A percentile compares a stretch with the other conserved stretches of the same genome.
phyloP scores from a whole-genome alignment of 1,140 invertebrate genomes.

The Mizuhopecten yessoensis region DNA sequence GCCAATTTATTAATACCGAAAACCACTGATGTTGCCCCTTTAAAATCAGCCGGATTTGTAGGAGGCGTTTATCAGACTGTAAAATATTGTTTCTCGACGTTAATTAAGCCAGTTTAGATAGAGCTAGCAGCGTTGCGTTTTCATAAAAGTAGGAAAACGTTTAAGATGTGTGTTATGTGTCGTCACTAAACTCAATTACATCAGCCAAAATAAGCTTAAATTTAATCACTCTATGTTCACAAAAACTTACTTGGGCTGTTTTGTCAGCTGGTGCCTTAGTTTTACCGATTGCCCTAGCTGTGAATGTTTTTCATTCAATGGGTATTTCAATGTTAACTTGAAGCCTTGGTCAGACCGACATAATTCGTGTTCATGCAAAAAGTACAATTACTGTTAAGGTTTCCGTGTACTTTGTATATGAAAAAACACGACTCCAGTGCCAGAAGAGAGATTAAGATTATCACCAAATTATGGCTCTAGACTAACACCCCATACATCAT shows the following conservation, averaged over 20 bases:
- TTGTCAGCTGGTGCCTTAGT: background rate
- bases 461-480: background rate
- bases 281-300: background rate
- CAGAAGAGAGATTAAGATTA: too few species aligned
- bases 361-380: background rate
- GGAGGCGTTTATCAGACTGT: background rate
- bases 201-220: conserved; percentile 33
- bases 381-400: background rate
- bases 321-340: background rate
- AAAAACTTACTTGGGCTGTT: background rate
- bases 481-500: background rate
- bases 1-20: background rate
- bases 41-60: conserved; percentile 8
- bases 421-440: background rate
- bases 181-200: background rate
- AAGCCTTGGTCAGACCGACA: background rate
- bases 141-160: background rate
- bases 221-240: background rate
- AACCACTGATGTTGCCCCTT: conserved; percentile 11
- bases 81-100: background rate
- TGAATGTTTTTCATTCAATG: background rate
- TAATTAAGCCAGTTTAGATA: conserved; percentile 35
- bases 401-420: background rate
- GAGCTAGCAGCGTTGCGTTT: background rate
- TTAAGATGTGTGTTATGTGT: background rate